Base-by-base conservation (phyloP, 2,113 vertebrate genomes). In the Narcine bancroftii region DNA sequence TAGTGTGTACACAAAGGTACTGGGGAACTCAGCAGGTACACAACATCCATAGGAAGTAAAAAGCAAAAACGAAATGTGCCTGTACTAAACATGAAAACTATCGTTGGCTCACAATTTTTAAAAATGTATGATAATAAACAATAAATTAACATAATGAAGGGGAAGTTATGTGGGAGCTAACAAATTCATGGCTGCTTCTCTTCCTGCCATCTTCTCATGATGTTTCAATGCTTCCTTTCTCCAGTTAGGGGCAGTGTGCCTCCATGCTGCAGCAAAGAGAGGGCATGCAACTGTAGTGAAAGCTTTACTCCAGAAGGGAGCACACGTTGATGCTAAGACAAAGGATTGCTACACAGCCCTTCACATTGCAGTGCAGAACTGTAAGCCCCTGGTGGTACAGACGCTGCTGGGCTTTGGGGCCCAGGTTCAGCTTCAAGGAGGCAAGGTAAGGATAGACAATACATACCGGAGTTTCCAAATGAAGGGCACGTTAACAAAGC, bases 331-430 rank as follows among this genome's bases (percentile, higher is more conserved):
- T n/a, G 92, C 94, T 13, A 93, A 92, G 2, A 93, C 94, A 56
- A 94, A 94, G 83, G 94, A 95, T 6, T 93, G 94, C 71, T 94
- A 93, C 72, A 95, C 94, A 0, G 94, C 94, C 0, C 93, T 95
- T 17, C 95, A 95, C 92, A 87, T 95, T 4, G 94, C 95, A 0
- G 94, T 93, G 53, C 92, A 95, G 93, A 92, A 92, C 93, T 95
- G 95, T 93, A 95, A 94, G 83, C 94, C 94, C 0, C 92, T 93
- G 53, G 94, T 95, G 81, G 94, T 95, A 50, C 94, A 95, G 93
- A 95, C 93, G 39, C 89, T 95, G 17, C 93, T 95, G 76, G 95
- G 95, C 17, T 95, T 94, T 39, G 94, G 95, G 45, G 95, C 94
- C 1, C 93, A 93, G 72, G 94, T 95, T 71, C 93, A 95, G 79